phyloP scores from a whole-genome alignment of 2,888 invertebrate species.

The Dasypolia templi region DNA sequence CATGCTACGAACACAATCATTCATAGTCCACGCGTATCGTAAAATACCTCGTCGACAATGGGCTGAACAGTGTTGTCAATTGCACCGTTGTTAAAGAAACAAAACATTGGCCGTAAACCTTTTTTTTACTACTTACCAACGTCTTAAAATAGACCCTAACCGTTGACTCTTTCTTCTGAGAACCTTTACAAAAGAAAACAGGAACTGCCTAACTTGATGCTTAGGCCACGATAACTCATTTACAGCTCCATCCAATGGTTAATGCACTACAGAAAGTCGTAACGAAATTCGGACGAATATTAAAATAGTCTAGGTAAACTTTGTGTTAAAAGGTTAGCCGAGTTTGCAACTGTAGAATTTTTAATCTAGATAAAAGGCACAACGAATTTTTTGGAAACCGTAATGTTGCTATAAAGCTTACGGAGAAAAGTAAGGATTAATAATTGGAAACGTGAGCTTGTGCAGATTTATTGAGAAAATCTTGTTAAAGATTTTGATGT shows the following conservation, averaged over 20 bases:
- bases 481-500: slow-evolving; percentile 11
- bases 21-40: slow-evolving; percentile 40
- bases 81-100: slow-evolving; percentile 34
- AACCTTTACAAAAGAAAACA: slow-evolving; percentile 12
- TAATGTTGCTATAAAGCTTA: slow-evolving; percentile 50
- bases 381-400: slow-evolving; percentile 54
- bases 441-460: slow-evolving; percentile 66
- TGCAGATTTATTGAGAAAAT: slow-evolving; percentile 28
- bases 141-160: slow-evolving; percentile 3
- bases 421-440: slow-evolving; percentile 59
- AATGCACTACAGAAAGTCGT: slow-evolving; percentile 37
- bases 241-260: slow-evolving; percentile 18
- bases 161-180: neutral
- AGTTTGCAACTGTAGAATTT: slow-evolving; percentile 59
- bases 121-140: slow-evolving; percentile 29
- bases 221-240: slow-evolving; percentile 23
- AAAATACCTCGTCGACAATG: slow-evolving; percentile 10
- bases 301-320: slow-evolving; percentile 51
- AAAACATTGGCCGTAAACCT: slow-evolving; percentile 27
- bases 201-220: neutral
- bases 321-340: slow-evolving; percentile 43
- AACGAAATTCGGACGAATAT: slow-evolving; percentile 52
- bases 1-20: slow-evolving; percentile 39
- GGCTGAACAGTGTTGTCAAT: slow-evolving; percentile 38
- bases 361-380: slow-evolving; percentile 72